Percentiles rank a stretch among this genome's conserved stretches.
Conservation (phyloP, 1,140 invertebrate species). For the Trichonephila clavata region DNA sequence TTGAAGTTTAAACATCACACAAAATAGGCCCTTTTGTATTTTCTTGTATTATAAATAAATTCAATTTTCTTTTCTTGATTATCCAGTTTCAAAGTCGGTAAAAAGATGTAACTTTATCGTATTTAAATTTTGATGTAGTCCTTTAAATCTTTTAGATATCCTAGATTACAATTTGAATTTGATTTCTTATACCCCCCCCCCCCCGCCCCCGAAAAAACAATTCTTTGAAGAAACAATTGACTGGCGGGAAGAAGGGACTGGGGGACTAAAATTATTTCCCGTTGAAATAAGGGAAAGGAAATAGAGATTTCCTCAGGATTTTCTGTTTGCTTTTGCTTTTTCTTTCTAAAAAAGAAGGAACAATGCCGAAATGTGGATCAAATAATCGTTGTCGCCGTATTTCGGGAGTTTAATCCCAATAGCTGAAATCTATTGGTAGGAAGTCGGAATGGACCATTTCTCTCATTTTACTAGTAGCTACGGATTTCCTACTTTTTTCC, state of each 20-base stretch:
- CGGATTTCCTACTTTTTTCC: background rate
- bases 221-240: slow-evolving; percentile 19
- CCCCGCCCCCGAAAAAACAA: background rate
- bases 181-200: background rate
- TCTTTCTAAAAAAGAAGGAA: background rate
- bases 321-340: slow-evolving; percentile 43
- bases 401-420: slow-evolving; percentile 58
- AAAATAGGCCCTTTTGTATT: background rate
- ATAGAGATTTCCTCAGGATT: slow-evolving; percentile 30
- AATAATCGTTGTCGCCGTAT: slow-evolving; percentile 60
- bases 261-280: slow-evolving; percentile 20
- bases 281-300: slow-evolving; percentile 47
- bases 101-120: slow-evolving; percentile 8
- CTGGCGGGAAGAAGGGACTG: background rate
- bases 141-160: slow-evolving; percentile 50
- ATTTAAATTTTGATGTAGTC: slow-evolving; percentile 45
- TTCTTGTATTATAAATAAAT: background rate
- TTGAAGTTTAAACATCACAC: no score
- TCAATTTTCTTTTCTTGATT: background rate
- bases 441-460: background rate
- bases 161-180: slow-evolving; percentile 4
- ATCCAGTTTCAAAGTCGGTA: background rate
- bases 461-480: background rate
- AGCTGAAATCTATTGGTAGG: background rate
- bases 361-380: slow-evolving; percentile 60